phyloP scores from a whole-genome alignment of 64 coral and sea anemone species.

The Porites australiensis region DNA sequence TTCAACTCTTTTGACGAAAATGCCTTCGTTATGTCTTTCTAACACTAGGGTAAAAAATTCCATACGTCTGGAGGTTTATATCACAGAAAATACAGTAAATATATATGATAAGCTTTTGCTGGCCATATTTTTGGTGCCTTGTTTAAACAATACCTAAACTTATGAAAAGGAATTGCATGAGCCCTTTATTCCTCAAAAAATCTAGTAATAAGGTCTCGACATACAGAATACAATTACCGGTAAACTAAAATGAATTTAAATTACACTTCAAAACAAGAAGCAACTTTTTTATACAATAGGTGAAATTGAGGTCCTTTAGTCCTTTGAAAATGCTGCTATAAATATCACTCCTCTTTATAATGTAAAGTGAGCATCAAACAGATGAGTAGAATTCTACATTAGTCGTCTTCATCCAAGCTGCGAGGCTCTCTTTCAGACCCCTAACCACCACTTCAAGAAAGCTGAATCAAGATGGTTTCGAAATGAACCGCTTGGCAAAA shows the following conservation, averaged over 20 bases:
- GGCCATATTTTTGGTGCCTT: constrained; percentile 3
- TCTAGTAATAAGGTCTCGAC: background rate
- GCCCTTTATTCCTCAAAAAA: background rate
- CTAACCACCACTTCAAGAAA: too few species aligned
- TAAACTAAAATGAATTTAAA: constrained; percentile 18
- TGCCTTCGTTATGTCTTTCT: background rate
- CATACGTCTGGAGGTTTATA: constrained; percentile 8
- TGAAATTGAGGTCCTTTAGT: constrained; percentile 1
- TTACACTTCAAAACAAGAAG: constrained; percentile 3
- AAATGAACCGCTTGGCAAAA: too few species aligned
- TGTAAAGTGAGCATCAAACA: constrained; percentile 9
- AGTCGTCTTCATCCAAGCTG: too few species aligned
- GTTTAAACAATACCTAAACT: background rate
- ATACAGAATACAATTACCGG: background rate
- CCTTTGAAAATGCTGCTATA: constrained; percentile 12
- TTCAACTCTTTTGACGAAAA: constrained; percentile 9
- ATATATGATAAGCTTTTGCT: constrained; percentile 13
- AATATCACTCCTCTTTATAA: background rate
- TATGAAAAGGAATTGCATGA: background rate
- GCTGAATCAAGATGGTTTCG: too few species aligned
- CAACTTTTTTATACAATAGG: constrained; percentile 5
- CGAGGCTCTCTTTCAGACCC: too few species aligned
- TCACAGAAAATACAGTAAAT: constrained; percentile 2
- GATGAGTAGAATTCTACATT: too few species aligned
- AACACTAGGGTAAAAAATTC: constrained; percentile 5